Conservation (phyloP, 2,797 vertebrate genomes). For the Cheirogaleus major region DNA sequence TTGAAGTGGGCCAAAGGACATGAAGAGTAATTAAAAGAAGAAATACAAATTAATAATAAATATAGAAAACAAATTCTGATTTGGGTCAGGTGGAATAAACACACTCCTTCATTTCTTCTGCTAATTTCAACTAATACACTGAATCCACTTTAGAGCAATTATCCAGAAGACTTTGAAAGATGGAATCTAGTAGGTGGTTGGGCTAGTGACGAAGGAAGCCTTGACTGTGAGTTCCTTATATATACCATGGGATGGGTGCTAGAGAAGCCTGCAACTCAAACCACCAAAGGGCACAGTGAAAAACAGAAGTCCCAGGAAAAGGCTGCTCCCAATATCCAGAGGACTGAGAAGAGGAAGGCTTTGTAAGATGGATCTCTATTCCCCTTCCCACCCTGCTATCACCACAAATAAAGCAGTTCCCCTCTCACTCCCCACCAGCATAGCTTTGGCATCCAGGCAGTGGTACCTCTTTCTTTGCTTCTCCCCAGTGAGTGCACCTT, state of each 20-base stretch:
- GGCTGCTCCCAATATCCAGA: background rate
- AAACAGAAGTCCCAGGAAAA: background rate
- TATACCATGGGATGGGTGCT: background rate
- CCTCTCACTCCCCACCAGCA: background rate
- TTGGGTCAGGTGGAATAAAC: background rate
- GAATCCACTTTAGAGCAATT: background rate
- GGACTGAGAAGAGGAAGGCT: background rate
- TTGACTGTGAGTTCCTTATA: background rate
- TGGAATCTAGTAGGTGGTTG: background rate
- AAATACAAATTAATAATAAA: conserved; percentile 31
- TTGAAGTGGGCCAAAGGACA: conserved; percentile 5
- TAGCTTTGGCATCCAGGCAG: background rate
- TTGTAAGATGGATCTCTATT: background rate
- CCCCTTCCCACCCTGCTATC: background rate
- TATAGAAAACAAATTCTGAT: background rate
- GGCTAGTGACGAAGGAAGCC: background rate
- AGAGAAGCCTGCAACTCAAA: background rate
- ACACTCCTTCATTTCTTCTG: background rate
- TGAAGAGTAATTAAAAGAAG: background rate
- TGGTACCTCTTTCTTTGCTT: background rate
- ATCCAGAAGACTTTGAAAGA: background rate
- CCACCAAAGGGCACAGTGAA: background rate
- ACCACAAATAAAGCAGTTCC: background rate
- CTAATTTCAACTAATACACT: background rate
- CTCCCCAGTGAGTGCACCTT: background rate